phyloP scores from a whole-genome alignment of 2,888 invertebrate species.

The Cephus pygmeus region DNA sequence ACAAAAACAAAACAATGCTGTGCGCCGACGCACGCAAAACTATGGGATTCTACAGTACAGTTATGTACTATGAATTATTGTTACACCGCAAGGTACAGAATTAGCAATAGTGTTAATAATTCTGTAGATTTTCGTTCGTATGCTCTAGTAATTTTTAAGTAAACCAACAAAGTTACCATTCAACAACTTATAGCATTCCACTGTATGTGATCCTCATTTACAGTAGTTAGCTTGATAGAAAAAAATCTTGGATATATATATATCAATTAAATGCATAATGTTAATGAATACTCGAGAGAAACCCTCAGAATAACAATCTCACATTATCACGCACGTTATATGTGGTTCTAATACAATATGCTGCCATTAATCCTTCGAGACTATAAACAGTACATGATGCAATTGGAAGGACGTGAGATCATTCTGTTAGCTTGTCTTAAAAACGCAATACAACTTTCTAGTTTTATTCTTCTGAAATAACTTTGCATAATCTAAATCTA shows the following conservation, averaged over 20 bases:
- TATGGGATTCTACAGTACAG: background rate
- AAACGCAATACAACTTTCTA: background rate
- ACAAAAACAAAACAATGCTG: background rate
- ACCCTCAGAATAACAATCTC: background rate
- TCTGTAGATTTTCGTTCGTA: background rate
- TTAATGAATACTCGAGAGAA: background rate
- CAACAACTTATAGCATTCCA: background rate
- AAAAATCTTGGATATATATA: background rate
- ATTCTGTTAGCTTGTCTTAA: slow-evolving; percentile 45
- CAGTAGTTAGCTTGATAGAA: background rate
- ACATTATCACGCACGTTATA: background rate
- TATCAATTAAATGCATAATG: background rate
- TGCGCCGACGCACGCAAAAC: background rate
- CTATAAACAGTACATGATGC: background rate
- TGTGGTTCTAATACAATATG: background rate
- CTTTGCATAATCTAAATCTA: background rate
- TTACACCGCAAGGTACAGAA: background rate
- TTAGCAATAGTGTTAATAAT: background rate
- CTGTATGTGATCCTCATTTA: background rate
- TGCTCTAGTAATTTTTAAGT: background rate
- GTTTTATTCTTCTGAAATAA: background rate
- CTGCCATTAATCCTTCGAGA: background rate
- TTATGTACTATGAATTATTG: background rate
- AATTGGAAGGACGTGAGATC: slow-evolving; percentile 47
- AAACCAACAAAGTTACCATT: background rate